phyloP scores from a whole-genome alignment of 2,888 invertebrate genomes.

The Plagodis pulveraria region DNA sequence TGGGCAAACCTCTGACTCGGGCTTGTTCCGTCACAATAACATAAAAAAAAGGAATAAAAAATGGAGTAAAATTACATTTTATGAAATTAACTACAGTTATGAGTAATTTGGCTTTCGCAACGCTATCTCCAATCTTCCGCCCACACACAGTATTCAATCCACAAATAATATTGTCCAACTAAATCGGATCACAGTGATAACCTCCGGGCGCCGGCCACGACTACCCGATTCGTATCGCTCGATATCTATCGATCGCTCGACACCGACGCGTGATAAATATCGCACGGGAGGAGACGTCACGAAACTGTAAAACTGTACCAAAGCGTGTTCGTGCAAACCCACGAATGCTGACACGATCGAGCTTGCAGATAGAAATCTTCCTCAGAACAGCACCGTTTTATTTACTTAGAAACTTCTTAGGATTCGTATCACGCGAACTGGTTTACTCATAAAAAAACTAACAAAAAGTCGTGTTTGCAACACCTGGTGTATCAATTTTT shows the following conservation, averaged over 20 bases:
- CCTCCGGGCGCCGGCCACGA: slow-evolving; percentile 31
- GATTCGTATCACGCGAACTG: slow-evolving; percentile 14
- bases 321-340: slow-evolving; percentile 64
- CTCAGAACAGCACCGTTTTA: slow-evolving; percentile 28
- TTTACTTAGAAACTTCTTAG: slow-evolving; percentile 24
- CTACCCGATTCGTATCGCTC: slow-evolving; percentile 13
- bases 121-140: slow-evolving; percentile 13
- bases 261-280: slow-evolving; percentile 32
- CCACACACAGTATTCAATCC: slow-evolving; percentile 30
- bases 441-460: slow-evolving; percentile 13
- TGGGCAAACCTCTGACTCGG: no score
- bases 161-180: slow-evolving; percentile 28
- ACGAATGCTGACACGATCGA: slow-evolving; percentile 70
- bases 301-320: slow-evolving; percentile 19
- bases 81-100: slow-evolving; percentile 1
- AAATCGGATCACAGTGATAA: slow-evolving; percentile 29
- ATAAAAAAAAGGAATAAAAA: background rate
- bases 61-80: background rate
- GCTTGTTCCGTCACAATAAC: no score
- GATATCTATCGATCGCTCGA: slow-evolving; percentile 39
- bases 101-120: slow-evolving; percentile 3
- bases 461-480: slow-evolving; percentile 30
- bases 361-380: slow-evolving; percentile 55
- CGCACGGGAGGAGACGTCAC: slow-evolving; percentile 12
- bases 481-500: slow-evolving; percentile 27